Evolutionary conservation across 2,113 vertebrate species (phyloP).

Genomic region (Corythoichthys intestinalis): DNA sequence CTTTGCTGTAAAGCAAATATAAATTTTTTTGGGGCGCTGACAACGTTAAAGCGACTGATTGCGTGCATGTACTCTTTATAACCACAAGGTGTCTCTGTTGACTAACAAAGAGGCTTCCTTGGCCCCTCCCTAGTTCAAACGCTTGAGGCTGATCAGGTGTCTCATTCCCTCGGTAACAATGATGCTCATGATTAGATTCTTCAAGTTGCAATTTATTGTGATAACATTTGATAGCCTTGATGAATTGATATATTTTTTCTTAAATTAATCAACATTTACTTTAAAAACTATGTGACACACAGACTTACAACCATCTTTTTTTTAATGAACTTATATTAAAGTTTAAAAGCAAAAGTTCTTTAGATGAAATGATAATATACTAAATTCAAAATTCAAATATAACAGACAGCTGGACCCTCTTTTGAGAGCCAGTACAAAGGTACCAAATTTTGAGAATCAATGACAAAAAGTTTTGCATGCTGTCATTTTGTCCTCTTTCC

Average conservation of each 20-base stretch:
- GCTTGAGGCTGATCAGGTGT: conserved; percentile 42
- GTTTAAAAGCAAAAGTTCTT: background rate
- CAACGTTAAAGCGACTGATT: too few species aligned
- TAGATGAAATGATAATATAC: background rate
- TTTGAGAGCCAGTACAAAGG: background rate
- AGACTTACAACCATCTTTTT: background rate
- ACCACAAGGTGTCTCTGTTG: conserved; percentile 52
- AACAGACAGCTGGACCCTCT: background rate
- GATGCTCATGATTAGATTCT: background rate
- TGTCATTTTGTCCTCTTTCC: background rate
- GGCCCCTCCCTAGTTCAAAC: conserved; percentile 44
- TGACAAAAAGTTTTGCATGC: background rate
- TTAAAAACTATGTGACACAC: background rate
- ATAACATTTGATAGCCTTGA: background rate
- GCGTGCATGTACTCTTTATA: background rate
- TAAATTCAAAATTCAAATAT: background rate
- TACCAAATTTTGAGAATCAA: background rate
- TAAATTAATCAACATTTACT: too few species aligned
- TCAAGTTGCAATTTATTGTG: background rate
- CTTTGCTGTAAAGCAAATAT: background rate
- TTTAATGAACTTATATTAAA: background rate
- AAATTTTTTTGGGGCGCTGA: too few species aligned
- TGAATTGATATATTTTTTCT: background rate
- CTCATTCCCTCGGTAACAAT: background rate
- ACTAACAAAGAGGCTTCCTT: conserved; percentile 12